A percentile compares a stretch with the other conserved stretches of the same genome.
phyloP scores from a whole-genome alignment of 2,888 invertebrate species.

The Thereva nobilitata region DNA sequence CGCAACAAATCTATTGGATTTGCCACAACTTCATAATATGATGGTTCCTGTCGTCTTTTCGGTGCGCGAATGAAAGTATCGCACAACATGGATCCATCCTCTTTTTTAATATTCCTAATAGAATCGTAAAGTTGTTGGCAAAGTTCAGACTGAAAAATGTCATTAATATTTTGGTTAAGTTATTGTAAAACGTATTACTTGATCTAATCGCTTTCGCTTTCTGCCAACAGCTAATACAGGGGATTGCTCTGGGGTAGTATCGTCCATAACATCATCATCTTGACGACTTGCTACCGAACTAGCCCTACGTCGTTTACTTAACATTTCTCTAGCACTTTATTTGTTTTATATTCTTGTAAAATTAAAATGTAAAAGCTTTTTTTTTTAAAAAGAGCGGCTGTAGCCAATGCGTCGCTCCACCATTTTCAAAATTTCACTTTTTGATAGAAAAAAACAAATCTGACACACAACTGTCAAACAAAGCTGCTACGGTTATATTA shows the following conservation, averaged over 20 bases:
- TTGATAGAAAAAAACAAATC: no score
- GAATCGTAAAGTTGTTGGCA: conserved; percentile 93
- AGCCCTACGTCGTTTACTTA: conserved; percentile 81
- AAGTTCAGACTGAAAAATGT: conserved; percentile 67
- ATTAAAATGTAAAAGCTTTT: no score
- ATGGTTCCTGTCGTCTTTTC: conserved; percentile 88
- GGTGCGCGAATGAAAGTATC: conserved; percentile 95
- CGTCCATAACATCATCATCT: conserved; percentile 74
- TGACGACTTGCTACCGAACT: conserved; percentile 80
- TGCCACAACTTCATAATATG: conserved; percentile 88
- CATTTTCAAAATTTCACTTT: no score
- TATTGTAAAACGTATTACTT: conserved; percentile 59
- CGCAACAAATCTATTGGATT: conserved; percentile 92
- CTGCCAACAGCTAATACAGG: conserved; percentile 58
- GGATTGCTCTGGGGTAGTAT: conserved; percentile 60
- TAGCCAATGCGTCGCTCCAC: no score
- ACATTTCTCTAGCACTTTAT: conserved; percentile 50
- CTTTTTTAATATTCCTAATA: conserved; percentile 86
- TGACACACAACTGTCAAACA: no score
- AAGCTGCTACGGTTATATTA: no score
- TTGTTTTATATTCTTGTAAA: no score
- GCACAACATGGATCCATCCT: conserved; percentile 87
- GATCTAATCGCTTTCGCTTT: conserved; percentile 75
- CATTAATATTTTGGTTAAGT: no score
- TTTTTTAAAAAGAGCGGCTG: no score